Conservation (phyloP, 2,113 vertebrate species). For the Ophthalmolycus amberensis region DNA sequence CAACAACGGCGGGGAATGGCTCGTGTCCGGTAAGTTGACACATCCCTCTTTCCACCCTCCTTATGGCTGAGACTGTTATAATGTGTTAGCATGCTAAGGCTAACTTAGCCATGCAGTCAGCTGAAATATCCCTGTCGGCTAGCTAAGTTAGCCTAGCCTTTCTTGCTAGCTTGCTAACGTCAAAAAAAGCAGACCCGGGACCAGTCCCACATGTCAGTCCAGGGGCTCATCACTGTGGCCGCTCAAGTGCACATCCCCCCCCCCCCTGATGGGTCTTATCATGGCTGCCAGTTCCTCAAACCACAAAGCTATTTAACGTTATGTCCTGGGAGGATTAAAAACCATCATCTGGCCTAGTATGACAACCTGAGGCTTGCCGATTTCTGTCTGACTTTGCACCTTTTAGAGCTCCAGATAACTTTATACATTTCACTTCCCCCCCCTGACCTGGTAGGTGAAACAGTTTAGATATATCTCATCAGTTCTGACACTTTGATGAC, state of each 20-base stretch:
- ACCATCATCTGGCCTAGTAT: conserved; percentile 59
- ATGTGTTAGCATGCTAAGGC: conserved; percentile 66
- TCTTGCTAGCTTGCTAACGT: conserved; percentile 39
- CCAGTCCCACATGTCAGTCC: conserved; percentile 33
- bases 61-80: conserved; percentile 11
- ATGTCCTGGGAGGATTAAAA: conserved; percentile 36
- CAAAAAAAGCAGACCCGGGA: conserved; percentile 15
- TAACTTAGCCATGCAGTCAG: conserved; percentile 57
- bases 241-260: neutral
- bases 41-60: neutral
- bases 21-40: conserved; percentile 93
- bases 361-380: conserved; percentile 28
- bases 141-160: conserved; percentile 61
- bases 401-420: neutral
- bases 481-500: neutral
- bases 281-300: conserved; percentile 8
- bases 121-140: conserved; percentile 26
- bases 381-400: conserved; percentile 27
- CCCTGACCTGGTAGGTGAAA: neutral
- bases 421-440: neutral
- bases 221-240: neutral
- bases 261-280: neutral
- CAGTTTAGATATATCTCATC: neutral
- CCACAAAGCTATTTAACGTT: conserved; percentile 1
- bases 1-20: conserved; percentile 97